phyloP scores from a whole-genome alignment of 1,140 invertebrate species.

The Zaprionus camerounensis region DNA sequence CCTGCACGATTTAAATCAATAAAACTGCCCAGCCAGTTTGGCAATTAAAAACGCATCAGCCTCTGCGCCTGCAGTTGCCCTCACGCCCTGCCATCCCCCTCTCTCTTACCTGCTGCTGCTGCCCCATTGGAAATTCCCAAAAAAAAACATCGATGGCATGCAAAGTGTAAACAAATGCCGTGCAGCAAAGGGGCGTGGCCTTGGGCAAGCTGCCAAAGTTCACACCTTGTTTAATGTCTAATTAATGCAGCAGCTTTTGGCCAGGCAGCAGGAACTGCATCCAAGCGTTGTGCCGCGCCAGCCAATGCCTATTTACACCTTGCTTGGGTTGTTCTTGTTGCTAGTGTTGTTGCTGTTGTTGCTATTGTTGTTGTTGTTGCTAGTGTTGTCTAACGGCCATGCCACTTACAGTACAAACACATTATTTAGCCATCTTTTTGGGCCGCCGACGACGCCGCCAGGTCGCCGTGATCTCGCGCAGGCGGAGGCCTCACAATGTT shows the following conservation, averaged over 20 bases:
- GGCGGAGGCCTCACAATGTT: constrained; percentile 55
- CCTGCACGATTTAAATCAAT: constrained; percentile 79
- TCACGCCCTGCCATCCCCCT: too few relatives aligned
- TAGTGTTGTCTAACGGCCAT: constrained; percentile 62
- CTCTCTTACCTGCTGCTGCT: too few relatives aligned
- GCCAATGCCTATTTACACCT: constrained; percentile 71
- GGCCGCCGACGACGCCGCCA: constrained; percentile 56
- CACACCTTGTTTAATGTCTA: constrained; percentile 82
- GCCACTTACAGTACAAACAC: constrained; percentile 80
- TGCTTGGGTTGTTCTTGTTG: constrained; percentile 40
- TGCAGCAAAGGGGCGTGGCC: constrained; percentile 55
- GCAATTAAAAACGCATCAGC: constrained; percentile 81
- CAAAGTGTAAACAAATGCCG: constrained; percentile 54
- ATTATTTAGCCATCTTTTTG: constrained; percentile 83
- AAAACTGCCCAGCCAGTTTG: constrained; percentile 57
- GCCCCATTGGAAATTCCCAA: neutral
- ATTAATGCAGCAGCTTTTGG: constrained; percentile 76
- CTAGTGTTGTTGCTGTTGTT: constrained; percentile 31
- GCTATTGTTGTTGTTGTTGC: constrained; percentile 9
- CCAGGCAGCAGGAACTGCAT: constrained; percentile 7
- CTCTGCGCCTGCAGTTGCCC: too few relatives aligned
- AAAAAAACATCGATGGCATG: constrained; percentile 45
- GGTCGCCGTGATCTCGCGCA: neutral
- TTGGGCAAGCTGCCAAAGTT: constrained; percentile 60
- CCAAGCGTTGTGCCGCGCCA: constrained; percentile 11